Conservation (phyloP, 2,888 invertebrate species). For the Idaea dimidiata region DNA sequence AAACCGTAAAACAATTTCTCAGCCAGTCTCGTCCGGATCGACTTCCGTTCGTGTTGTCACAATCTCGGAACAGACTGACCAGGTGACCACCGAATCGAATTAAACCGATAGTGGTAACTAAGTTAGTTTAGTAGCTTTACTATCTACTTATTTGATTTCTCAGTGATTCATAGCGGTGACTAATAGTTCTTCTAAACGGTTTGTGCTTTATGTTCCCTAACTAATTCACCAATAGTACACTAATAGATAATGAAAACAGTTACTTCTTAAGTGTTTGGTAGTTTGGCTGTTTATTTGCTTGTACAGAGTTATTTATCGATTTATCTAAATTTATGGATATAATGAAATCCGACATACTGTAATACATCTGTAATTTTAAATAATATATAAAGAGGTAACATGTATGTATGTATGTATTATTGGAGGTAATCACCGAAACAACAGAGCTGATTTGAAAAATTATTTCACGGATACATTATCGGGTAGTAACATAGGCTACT, state of each 20-base stretch:
- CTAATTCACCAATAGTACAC: not conserved
- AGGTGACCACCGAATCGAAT: slow-evolving; percentile 37
- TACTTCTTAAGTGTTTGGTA: no score
- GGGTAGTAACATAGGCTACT: no score
- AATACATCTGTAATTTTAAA: no score
- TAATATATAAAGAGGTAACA: no score
- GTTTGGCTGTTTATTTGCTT: no score
- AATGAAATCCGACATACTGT: no score
- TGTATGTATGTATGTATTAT: no score
- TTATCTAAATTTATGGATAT: no score
- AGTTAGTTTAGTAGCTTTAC: slow-evolving; percentile 21
- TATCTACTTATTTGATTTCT: slow-evolving; percentile 27
- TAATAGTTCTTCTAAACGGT: slow-evolving; percentile 27
- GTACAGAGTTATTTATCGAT: no score
- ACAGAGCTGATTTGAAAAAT: no score
- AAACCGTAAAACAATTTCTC: slow-evolving; percentile 43
- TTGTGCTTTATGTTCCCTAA: slow-evolving; percentile 15
- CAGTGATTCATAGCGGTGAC: slow-evolving; percentile 53
- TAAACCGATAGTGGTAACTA: slow-evolving; percentile 18
- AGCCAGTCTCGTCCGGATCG: slow-evolving; percentile 56
- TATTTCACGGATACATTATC: no score
- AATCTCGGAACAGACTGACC: slow-evolving; percentile 47
- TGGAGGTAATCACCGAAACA: no score
- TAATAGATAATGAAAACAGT: not conserved
- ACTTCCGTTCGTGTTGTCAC: slow-evolving; percentile 57